These are phyloP conservation scores for Lithosia quadra DNA, from an alignment of 2,888 invertebrate genomes.

Conservation along the genomic window DNA sequence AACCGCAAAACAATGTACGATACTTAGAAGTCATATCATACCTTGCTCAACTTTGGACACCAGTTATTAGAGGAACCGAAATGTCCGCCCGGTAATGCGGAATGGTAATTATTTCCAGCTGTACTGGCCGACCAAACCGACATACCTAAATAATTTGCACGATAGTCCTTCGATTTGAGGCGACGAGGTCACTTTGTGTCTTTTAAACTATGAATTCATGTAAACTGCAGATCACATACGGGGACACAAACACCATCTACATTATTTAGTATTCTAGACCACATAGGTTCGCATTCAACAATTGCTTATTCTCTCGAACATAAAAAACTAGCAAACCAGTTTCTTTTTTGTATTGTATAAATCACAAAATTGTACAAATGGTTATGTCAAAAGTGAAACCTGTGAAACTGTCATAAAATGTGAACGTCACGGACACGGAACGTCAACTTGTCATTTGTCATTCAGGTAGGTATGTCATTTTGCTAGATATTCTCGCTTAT, in stretches of 20 bases:
- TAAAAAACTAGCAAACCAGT: background rate
- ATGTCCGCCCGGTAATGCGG: conserved; percentile 77
- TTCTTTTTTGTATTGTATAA: background rate
- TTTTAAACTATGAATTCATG: conserved; percentile 27
- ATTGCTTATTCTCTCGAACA: conserved; percentile 5
- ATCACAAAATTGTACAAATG: conserved; percentile 3
- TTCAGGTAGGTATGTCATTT: conserved; percentile 14
- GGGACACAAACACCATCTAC: conserved; percentile 26
- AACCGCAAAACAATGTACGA: conserved; percentile 46
- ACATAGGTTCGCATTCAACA: conserved; percentile 10
- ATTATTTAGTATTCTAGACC: conserved; percentile 25
- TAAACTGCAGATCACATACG: conserved; percentile 22
- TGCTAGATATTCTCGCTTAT: background rate
- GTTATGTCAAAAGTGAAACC: background rate
- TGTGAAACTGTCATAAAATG: conserved; percentile 21
- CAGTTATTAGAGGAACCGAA: conserved; percentile 79
- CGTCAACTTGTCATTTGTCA: conserved; percentile 2
- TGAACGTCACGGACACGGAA: conserved; percentile 37
- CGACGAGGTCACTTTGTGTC: conserved; percentile 73
- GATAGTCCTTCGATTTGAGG: conserved; percentile 76
- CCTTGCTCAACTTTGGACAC: conserved; percentile 83
- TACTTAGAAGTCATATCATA: conserved; percentile 65
- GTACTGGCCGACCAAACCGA: conserved; percentile 91
- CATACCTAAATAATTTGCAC: conserved; percentile 86
- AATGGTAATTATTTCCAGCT: conserved; percentile 85